phyloP scores from a whole-genome alignment of 2,888 invertebrate genomes.

The Tholera decimalis region DNA sequence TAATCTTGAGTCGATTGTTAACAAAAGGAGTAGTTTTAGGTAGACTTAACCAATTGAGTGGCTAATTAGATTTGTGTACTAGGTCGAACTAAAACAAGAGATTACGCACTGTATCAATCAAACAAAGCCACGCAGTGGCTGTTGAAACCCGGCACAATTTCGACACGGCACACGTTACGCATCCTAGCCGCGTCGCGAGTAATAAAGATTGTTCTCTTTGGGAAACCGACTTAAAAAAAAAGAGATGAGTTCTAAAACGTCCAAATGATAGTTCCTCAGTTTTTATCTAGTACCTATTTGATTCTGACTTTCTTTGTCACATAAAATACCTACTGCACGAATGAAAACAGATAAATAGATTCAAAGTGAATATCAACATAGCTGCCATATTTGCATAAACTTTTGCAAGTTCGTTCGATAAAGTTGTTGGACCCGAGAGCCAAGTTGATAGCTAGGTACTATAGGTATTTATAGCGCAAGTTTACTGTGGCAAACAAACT shows the following conservation, averaged over 20 bases:
- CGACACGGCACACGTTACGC: slow-evolving; percentile 81
- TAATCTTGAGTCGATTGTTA: slow-evolving; percentile 1
- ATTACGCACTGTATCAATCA: slow-evolving; percentile 89
- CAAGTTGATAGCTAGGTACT: slow-evolving; percentile 39
- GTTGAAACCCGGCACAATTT: slow-evolving; percentile 84
- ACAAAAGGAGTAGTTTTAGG: slow-evolving; percentile 28
- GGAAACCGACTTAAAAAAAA: slow-evolving; percentile 26
- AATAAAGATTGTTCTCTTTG: slow-evolving; percentile 46
- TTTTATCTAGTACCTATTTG: slow-evolving; percentile 26
- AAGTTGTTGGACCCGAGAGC: slow-evolving; percentile 46
- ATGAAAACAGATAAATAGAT: slow-evolving; percentile 21
- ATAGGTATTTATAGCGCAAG: slow-evolving; percentile 42
- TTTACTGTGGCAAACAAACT: slow-evolving; percentile 52
- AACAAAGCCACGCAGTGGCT: slow-evolving; percentile 83
- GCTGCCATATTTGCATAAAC: slow-evolving; percentile 53
- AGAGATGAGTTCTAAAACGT: slow-evolving; percentile 23
- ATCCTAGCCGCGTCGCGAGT: slow-evolving; percentile 73
- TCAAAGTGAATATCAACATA: slow-evolving; percentile 35
- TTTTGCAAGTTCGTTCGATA: slow-evolving; percentile 52
- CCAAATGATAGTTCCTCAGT: background rate
- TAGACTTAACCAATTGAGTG: slow-evolving; percentile 60
- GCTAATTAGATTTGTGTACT: slow-evolving; percentile 69
- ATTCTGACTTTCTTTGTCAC: slow-evolving; percentile 9
- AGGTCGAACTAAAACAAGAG: slow-evolving; percentile 81
- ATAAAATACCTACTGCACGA: slow-evolving; percentile 3